Base-by-base conservation (phyloP, 35 echinoderm and acorn worm genomes). In the Diadema setosum region DNA sequence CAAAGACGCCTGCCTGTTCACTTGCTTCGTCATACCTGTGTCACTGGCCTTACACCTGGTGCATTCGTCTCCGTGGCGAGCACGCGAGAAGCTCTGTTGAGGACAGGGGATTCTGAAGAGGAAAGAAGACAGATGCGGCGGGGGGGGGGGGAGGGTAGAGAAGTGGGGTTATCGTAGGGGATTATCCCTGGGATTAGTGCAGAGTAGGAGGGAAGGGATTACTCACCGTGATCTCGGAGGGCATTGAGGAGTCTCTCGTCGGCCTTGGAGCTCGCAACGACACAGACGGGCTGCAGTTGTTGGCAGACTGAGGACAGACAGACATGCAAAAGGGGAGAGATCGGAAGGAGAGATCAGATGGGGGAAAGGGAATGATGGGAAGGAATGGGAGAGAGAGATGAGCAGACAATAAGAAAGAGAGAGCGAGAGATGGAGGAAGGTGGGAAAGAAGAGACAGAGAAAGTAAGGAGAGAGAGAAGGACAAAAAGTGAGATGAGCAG, bases 201-300 rank as follows among this genome's bases (percentile, higher is more conserved):
- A n/a, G 48, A 52, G 9, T 11, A 52, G n/a, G n/a, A 67, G 37
- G 63, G 30, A 67, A 34, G 63, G 73, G 73, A 78, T 56, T 55
- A 94, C 90, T 89, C 88, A 96, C 94, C 84, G 36, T 84, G 50
- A 70, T 91, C 48, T 31, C 69, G 78, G 7, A 98, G 20, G 33
- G 86, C 85, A 25, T 89, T 86, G 9, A 98, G 65, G 33, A 98
- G 90, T 83, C 83, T 91, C 58, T 98, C 96, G 69, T 98, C 96
- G 6, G 84, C 67, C 67, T 94, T 98, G 40, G 92, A 80, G 58
- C 96, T 98, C 20, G 82, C 81, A 34, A 94, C 74, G 74, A 94
- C 65, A 75, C 58, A 49, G 34, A 43, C 58, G 6, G 96, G 96
- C 78, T 90, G 70, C 23, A 94, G 57, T 67, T 98, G 92, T 32